Conservation (phyloP, 2,113 vertebrate species). For the pig (Sus scrofa) region T2T-Sscrofa CM000819.6:130394501-130395000, state of each 20-base stretch:
- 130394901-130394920: neutral
- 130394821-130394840: neutral
- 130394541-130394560: neutral
- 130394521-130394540: neutral
- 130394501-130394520: neutral
- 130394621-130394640: neutral
- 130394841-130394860: neutral
- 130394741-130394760: neutral
- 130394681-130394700: neutral
- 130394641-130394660: neutral
- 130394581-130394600: neutral
- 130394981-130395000: neutral
- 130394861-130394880: neutral
- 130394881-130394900: neutral
- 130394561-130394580: neutral
- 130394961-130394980: neutral
- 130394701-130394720: neutral
- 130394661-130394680: neutral
- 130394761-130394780: neutral
- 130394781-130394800: neutral
- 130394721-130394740: neutral
- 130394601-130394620: neutral
- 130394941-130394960: neutral
- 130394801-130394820: neutral
- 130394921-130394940: neutral